Evolutionary conservation across 2,888 invertebrate genomes (phyloP).

Genomic region (Dolichopus griseipennis): DNA sequence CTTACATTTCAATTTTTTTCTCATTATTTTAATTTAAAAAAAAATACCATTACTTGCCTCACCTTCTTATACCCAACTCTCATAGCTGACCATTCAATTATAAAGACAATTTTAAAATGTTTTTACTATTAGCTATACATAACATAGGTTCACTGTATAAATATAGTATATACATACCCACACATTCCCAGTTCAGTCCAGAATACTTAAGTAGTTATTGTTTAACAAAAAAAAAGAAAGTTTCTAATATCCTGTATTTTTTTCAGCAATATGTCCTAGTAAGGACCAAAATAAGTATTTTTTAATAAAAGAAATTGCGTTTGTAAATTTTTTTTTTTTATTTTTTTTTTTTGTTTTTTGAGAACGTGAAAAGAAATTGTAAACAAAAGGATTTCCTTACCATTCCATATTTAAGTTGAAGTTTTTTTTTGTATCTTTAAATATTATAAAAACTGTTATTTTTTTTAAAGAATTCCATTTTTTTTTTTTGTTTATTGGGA

Average conservation of each 20-base stretch:
- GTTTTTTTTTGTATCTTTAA: background rate
- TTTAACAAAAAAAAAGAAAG: background rate
- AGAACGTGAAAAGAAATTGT: background rate
- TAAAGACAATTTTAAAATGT: too few relatives aligned
- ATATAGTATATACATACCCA: too few relatives aligned
- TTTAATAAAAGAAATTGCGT: background rate
- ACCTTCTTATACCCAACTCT: too few relatives aligned
- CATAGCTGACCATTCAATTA: too few relatives aligned
- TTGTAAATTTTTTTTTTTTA: background rate
- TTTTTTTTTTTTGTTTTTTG: too few relatives aligned
- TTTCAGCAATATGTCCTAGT: background rate
- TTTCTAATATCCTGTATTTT: background rate
- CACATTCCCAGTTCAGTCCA: background rate
- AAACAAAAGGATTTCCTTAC: background rate
- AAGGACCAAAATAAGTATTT: background rate
- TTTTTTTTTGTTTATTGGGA: too few relatives aligned
- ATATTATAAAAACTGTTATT: too few relatives aligned
- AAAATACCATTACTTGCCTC: too few relatives aligned
- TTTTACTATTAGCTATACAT: too few relatives aligned
- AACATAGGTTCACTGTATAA: too few relatives aligned
- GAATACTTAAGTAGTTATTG: background rate
- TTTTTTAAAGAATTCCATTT: too few relatives aligned
- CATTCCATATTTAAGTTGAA: background rate
- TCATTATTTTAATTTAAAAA: too few relatives aligned
- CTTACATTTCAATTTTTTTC: background rate